These are phyloP conservation scores for Hylaeus volcanicus DNA, from an alignment of 1,140 invertebrate genomes.

Conservation along the genomic window DNA sequence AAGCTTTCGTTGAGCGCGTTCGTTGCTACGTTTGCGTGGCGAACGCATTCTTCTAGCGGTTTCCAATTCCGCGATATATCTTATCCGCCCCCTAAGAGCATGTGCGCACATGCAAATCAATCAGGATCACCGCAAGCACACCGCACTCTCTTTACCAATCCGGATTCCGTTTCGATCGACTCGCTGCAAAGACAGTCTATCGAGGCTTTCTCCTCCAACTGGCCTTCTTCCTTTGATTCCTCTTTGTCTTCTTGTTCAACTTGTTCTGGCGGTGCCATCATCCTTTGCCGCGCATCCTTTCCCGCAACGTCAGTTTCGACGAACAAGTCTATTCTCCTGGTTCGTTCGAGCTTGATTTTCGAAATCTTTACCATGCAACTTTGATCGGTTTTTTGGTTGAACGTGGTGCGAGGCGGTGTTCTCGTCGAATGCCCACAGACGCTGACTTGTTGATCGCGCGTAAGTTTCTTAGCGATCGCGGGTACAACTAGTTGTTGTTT, in stretches of 20 bases:
- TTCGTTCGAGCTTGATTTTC: conserved; percentile 29
- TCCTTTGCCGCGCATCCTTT: not conserved
- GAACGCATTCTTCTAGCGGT: not conserved
- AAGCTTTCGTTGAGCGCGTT: conserved; percentile 4
- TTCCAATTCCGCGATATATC: no score
- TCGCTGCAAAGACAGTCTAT: not conserved
- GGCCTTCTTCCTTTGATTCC: no score
- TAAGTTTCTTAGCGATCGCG: not conserved
- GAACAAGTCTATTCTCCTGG: not conserved
- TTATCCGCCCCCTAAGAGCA: not conserved
- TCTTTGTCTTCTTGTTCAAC: not conserved
- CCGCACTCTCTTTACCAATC: not conserved
- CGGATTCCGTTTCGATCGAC: not conserved
- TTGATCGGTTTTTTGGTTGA: conserved; percentile 42
- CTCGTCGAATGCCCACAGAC: not conserved
- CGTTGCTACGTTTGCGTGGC: not conserved
- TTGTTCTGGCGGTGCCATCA: rapidly evolving
- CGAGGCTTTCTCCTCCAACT: not conserved
- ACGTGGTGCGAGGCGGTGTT: no score
- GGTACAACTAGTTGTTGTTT: not conserved
- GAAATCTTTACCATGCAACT: conserved; percentile 51
- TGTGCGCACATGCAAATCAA: not conserved
- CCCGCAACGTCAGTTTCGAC: not conserved
- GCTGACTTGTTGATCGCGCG: not conserved
- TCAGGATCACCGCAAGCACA: conserved; percentile 35